Evolutionary conservation across 2,888 invertebrate species (phyloP), one percentile per base, ranked within the genome.

Genomic region (Tanaodytes sp.): DNA sequence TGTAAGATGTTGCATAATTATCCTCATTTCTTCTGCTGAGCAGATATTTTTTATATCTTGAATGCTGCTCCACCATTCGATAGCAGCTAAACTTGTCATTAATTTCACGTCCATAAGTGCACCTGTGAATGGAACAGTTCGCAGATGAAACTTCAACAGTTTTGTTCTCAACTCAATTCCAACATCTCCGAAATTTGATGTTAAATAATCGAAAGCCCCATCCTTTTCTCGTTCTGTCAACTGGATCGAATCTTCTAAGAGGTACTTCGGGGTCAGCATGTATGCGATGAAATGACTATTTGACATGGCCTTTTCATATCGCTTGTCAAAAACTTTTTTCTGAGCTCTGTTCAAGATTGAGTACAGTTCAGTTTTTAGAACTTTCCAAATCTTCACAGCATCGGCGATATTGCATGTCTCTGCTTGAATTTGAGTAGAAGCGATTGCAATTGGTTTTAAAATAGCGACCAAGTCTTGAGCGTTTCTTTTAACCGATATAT

Each of bases 381-480:
- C 14, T 42, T 59, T 59, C 42, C 48, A 59, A 9, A 59, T 42
- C 0, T 20, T 14, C 2, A 59, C 59, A 20, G 42, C 49, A 20
- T 59, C 59, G 12, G 1, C 31, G 31, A 59, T 42, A 2, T 4
- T 20, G 18, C 49, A 59, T 11, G 49, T 16, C n/a, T 30, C 16
- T 9, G 49, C 8, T 40, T 59, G 39, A 31, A 49, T 18, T 59
- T 49, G 9, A 12, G 15, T 48, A 9, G 39, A 20, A 8, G 58
- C 58, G 12, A 19, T 20, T 1, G 49, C 36, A 11, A 59, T 48
- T 2, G 59, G 59, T 48, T 59, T 33, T 18, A 49, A 33, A 40
- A 59, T 48, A 15, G 20, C 42, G 20, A 59, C 11, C 12, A 59
- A 14, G 42, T 59, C 42, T 49, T 48, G 18, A 15, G 42, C 42